phyloP scores from a whole-genome alignment of 2,113 vertebrate species.

The Brienomyrus longianalis region DNA sequence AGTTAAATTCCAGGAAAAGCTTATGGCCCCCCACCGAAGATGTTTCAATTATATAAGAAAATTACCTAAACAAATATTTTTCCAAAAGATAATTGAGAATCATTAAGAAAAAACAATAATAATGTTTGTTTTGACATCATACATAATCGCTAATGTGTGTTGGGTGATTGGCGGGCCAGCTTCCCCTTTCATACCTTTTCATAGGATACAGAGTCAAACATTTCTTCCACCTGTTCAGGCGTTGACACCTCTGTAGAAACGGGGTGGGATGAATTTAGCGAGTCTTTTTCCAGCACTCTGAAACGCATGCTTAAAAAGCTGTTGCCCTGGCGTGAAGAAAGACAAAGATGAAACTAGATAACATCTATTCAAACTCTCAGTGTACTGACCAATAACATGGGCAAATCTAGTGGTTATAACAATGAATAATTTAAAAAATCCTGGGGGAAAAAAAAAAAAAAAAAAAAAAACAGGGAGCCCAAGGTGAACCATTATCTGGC shows the following conservation, averaged over 20 bases:
- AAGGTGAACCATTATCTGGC: not conserved
- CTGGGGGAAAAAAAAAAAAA: too few relatives aligned
- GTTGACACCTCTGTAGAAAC: slow-evolving; percentile 75
- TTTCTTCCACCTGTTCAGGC: slow-evolving; percentile 83
- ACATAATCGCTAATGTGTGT: not conserved
- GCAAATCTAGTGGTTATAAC: not conserved
- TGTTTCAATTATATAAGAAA: not conserved
- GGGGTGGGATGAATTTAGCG: slow-evolving; percentile 80
- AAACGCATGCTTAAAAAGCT: slow-evolving; percentile 75
- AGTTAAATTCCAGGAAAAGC: not conserved
- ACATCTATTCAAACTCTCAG: not conserved
- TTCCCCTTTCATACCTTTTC: slow-evolving; percentile 72
- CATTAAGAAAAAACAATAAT: not conserved
- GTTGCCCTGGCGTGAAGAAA: slow-evolving; percentile 64
- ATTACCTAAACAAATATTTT: not conserved
- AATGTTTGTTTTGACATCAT: not conserved
- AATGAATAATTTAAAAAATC: not conserved
- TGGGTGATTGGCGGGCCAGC: not conserved
- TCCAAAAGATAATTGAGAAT: not conserved
- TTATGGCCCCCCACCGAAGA: not conserved
- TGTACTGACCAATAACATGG: not conserved
- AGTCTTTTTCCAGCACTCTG: slow-evolving; percentile 77
- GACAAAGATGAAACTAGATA: slow-evolving; percentile 13
- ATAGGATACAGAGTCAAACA: slow-evolving; percentile 92
- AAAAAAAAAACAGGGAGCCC: not conserved